Base-by-base conservation (phyloP, 2,113 vertebrate genomes). In the Melanostigma gelatinosum region DNA sequence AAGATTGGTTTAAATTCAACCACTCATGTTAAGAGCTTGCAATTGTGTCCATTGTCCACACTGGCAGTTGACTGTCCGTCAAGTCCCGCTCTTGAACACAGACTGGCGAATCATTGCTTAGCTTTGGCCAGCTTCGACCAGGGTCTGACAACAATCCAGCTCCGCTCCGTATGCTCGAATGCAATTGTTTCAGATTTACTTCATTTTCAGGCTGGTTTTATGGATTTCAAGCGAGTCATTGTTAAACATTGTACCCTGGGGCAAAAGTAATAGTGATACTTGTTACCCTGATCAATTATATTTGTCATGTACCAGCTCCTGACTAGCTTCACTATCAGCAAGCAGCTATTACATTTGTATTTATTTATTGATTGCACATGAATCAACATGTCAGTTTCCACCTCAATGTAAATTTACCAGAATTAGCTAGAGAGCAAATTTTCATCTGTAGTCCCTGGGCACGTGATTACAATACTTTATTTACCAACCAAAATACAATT, bases 1-100 rank as follows among this genome's bases (percentile, higher is more conserved):
- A 63, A 18, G 62, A 69, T 24, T 1, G 18, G 69, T 34, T 48
- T n/a, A 74, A 77, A 79, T 67, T 57, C 46, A 18, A 50, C 29
- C 71, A 60, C 34, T 72, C 66, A 58, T 0, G 11, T 20, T 13
- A 20, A 75, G 24, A 66, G 16, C 32, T 64, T 69, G 57, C 11
- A 40, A 52, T 70, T 66, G 24, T 42, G 11, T 27, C 22, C 58
- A 38, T 2, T 55, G 0, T 0, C 72, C 50, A 34, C 38, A 48
- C 11, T 22, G 67, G 22, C 11, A 13, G 10, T 57, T 57, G 54
- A 57, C 54, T 27, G n/a, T 13, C 27, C 11, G 11, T 10, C 54
- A 24, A 55, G 54, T 55, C 54, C 54, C 54, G n/a, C 22, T 55
- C 54, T 55, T 7, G 54, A 24, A 55, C 10, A 10, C 54, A 57